Evolutionary conservation across 2,888 invertebrate genomes (phyloP).

Genomic region (Sarcophaga subvicina): DNA sequence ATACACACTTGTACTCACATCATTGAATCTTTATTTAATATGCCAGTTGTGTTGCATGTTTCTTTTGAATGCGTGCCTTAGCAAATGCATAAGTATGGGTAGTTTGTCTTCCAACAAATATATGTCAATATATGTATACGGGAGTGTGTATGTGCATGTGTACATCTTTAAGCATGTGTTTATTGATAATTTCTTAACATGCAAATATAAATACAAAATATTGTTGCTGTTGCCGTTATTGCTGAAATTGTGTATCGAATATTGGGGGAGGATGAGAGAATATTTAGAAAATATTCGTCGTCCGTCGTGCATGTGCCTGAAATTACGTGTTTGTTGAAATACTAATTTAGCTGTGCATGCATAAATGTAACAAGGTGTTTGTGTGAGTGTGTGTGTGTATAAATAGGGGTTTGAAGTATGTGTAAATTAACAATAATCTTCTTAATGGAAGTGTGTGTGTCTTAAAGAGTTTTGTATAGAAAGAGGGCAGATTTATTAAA

Average conservation of each 20-base stretch:
- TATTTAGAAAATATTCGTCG: conserved; percentile 22
- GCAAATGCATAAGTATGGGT: not conserved
- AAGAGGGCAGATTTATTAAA: no score
- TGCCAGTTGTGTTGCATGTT: conserved; percentile 52
- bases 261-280: not conserved
- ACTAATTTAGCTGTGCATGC: conserved; percentile 21
- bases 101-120: conserved; percentile 1
- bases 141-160: not conserved
- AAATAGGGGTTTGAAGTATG: not conserved
- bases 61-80: conserved; percentile 36
- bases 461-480: no score
- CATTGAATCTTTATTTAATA: conserved; percentile 50
- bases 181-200: conserved; percentile 53
- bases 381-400: not conserved
- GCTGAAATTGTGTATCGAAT: conserved; percentile 22
- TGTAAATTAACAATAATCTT: not conserved
- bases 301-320: conserved; percentile 35
- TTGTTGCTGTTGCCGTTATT: conserved; percentile 19
- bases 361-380: not conserved
- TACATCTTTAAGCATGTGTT: not conserved
- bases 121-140: not conserved
- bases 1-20: not conserved
- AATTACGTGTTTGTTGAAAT: conserved; percentile 55
- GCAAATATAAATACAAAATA: conserved; percentile 25
- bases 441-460: no score